phyloP scores from a whole-genome alignment of 2,113 vertebrate species.

The Sinocyclocheilus maitianheensis region DNA sequence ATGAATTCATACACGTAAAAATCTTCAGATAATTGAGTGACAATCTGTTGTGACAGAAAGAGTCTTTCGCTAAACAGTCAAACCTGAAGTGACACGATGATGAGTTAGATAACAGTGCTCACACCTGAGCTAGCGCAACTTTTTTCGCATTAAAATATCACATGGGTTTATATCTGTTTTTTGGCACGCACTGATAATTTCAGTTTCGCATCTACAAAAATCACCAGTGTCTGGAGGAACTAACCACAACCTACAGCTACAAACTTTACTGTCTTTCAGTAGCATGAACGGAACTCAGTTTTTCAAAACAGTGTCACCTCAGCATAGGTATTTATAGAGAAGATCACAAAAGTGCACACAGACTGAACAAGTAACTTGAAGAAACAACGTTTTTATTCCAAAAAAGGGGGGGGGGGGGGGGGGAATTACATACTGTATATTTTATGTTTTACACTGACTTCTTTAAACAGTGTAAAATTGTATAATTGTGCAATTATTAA shows the following conservation, averaged over 20 bases:
- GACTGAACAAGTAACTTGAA: neutral
- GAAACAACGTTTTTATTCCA: neutral
- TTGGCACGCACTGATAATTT: neutral
- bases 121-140: neutral
- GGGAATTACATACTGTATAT: no score
- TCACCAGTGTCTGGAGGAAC: neutral
- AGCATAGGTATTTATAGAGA: neutral
- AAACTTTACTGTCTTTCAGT: neutral
- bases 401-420: no score
- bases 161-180: neutral
- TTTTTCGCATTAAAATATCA: neutral
- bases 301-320: neutral
- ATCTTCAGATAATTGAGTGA: neutral
- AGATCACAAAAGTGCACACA: neutral
- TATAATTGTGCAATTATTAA: no score
- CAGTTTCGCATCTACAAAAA: neutral
- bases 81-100: neutral
- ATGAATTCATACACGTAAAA: neutral
- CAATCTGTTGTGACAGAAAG: constrained; percentile 29
- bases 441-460: no score
- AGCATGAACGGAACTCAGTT: neutral
- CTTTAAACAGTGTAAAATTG: no score
- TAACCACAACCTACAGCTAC: neutral
- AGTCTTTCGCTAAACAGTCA: neutral
- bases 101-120: neutral